Conservation (phyloP, 2,113 vertebrate genomes). For the Muntiacus muntjak region DNA sequence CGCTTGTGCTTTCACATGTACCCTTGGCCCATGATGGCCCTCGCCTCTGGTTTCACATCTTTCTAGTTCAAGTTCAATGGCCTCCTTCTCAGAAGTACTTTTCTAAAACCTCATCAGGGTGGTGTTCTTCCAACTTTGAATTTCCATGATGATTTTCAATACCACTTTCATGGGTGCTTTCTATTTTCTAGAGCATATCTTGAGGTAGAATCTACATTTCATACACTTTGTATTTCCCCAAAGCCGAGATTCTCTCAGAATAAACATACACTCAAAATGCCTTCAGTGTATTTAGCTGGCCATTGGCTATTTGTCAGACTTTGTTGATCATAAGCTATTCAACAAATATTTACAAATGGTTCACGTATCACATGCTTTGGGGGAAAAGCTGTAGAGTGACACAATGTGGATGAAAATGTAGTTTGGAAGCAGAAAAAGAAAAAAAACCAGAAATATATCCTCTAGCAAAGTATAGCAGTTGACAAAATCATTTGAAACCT, state of each 20-base stretch:
- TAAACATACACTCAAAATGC: background rate
- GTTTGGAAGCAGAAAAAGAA: slow-evolving; percentile 21
- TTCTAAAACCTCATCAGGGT: background rate
- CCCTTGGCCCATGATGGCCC: background rate
- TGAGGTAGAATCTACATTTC: background rate
- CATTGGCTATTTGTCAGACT: background rate
- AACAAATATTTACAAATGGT: slow-evolving; percentile 32
- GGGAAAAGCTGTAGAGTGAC: background rate
- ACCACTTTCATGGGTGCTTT: background rate
- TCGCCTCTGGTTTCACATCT: background rate
- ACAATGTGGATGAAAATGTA: background rate
- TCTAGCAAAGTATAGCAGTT: slow-evolving; percentile 22
- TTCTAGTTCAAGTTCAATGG: background rate
- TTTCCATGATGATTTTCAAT: background rate
- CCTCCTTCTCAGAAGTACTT: background rate
- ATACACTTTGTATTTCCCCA: background rate
- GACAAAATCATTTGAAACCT: background rate
- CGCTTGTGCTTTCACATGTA: background rate
- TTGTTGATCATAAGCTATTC: background rate
- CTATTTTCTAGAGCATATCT: background rate
- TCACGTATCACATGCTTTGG: background rate
- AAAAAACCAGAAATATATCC: slow-evolving; percentile 14
- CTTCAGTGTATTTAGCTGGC: background rate
- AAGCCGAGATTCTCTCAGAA: background rate
- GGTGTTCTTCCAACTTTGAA: background rate